These are phyloP conservation scores for Yponomeuta plumbellus DNA, from an alignment of 2,888 invertebrate species.

Conservation along the genomic window DNA sequence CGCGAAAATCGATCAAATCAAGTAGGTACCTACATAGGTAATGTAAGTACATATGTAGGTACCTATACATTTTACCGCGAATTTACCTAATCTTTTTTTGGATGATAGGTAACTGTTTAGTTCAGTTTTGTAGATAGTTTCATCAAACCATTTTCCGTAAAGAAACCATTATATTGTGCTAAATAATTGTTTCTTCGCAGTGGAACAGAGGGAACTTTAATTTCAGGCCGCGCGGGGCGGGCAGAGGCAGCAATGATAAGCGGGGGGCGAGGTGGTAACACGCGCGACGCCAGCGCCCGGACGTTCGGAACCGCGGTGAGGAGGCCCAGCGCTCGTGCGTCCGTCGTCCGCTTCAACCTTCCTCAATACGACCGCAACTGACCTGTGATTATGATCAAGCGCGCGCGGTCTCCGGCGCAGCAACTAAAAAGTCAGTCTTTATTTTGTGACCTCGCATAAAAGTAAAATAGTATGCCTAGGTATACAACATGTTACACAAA, in stretches of 20 bases:
- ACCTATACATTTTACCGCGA: too few species aligned
- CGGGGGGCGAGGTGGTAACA: constrained; percentile 50
- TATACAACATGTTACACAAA: neutral
- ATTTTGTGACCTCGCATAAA: neutral
- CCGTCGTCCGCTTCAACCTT: constrained; percentile 73
- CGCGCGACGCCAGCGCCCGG: constrained; percentile 74
- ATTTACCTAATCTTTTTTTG: too few species aligned
- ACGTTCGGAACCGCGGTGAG: constrained; percentile 63
- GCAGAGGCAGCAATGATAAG: constrained; percentile 34
- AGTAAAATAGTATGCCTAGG: neutral
- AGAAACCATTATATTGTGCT: too few species aligned
- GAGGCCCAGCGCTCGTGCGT: constrained; percentile 70
- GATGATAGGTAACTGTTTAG: too few species aligned
- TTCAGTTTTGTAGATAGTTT: too few species aligned
- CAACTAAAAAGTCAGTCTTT: neutral
- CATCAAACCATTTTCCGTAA: too few species aligned
- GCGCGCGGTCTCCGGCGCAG: constrained; percentile 2
- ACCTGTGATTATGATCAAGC: constrained; percentile 46
- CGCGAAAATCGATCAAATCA: too few species aligned
- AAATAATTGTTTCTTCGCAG: neutral
- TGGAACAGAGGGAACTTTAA: constrained; percentile 28
- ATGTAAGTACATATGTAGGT: too few species aligned
- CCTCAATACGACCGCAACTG: constrained; percentile 76
- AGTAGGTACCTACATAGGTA: too few species aligned
- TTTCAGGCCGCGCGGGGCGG: constrained; percentile 36